Evolutionary conservation across 2,888 invertebrate species (phyloP).

Genomic region (Smittia sp.): DNA sequence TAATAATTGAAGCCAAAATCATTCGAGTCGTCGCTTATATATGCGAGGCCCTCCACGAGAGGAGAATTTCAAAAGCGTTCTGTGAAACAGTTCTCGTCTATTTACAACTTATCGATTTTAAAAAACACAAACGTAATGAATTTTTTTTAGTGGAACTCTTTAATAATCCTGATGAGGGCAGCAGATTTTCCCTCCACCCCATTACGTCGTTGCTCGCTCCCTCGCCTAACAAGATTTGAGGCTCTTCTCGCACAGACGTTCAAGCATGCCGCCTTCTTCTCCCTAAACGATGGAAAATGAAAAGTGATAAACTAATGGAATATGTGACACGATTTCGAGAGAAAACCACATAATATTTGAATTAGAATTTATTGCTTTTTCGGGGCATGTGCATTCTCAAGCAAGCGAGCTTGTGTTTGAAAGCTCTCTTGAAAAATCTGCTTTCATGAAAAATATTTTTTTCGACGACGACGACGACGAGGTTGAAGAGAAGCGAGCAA

Average conservation of each 20-base stretch:
- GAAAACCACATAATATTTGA: constrained; percentile 38
- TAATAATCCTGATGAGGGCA: constrained; percentile 5
- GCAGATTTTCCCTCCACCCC: background rate
- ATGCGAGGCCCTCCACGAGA: background rate
- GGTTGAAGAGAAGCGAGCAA: background rate
- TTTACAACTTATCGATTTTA: constrained; percentile 16
- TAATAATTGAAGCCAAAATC: constrained; percentile 40
- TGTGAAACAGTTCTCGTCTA: background rate
- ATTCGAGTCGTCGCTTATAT: constrained; percentile 1
- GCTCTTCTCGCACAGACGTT: background rate
- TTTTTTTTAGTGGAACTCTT: background rate
- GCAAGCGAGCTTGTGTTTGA: background rate
- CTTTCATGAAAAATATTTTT: background rate
- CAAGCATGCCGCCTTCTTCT: background rate
- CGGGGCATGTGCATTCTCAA: constrained; percentile 33
- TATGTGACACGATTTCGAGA: constrained; percentile 40
- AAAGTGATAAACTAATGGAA: constrained; percentile 41
- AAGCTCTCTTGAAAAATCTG: background rate
- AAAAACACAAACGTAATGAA: constrained; percentile 14
- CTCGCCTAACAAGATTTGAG: constrained; percentile 5
- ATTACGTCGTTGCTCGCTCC: background rate
- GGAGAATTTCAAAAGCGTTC: background rate
- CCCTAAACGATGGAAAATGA: constrained; percentile 10
- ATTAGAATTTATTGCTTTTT: constrained; percentile 40
- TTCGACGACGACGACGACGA: background rate